Evolutionary conservation across 2,888 invertebrate genomes (phyloP), one percentile per base, ranked within the genome.

Genomic region (Trisateles emortualis): DNA sequence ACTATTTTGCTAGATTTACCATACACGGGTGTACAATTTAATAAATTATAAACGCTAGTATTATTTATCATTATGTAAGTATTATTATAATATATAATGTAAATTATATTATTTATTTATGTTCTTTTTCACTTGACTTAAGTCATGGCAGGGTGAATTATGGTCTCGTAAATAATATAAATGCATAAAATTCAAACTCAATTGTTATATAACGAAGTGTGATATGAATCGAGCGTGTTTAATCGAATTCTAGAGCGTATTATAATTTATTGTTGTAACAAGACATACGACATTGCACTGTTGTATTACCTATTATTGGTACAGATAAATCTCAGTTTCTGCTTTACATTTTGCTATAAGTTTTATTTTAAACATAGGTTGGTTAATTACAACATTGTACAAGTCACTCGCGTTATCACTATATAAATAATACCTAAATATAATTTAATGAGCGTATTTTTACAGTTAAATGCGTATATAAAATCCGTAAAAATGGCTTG

Each of bases 161-260:
- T 6, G 36, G 8, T 1, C n/a, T 24, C 5, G 10, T 9, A 13
- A 44, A 22, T 16, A 19, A 26, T n/a, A n/a, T n/a, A 22, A 35
- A 36, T 14, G 38, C 13, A 46, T 14, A 29, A 40, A 11, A 13
- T 36, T 17, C 32, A 6, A 39, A 29, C 10, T 36, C 45, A 48
- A 48, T 57, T 45, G 30, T 14, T 33, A 32, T 14, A 30, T 48
- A 13, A 44, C 33, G 14, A 40, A 17, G 9, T 48, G 35, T 40
- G 45, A 36, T 39, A 13, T 42, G n/a, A 9, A 35, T 42, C 19
- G 3, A 55, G 33, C 51, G 47, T 42, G 13, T 17, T 32, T 11
- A 52, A 52, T 62, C 29, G 10, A 52, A 63, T 62, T 45, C 14
- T 42, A 45, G 38, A 22, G 35, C 26, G 33, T 47, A 19, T 30